phyloP scores from a whole-genome alignment of 1,140 invertebrate species.

The Cotesia glomerata region DNA sequence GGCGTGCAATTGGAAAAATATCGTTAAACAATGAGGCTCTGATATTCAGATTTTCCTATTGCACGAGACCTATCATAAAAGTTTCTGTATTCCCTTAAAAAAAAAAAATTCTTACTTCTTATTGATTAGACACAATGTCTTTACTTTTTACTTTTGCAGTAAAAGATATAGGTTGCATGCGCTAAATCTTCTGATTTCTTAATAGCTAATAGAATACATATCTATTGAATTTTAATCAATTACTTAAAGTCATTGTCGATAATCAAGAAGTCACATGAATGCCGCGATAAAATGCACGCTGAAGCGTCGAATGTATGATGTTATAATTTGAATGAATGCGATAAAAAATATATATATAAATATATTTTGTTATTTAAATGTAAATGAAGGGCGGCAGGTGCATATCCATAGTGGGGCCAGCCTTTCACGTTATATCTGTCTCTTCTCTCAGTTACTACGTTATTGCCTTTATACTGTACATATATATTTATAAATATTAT shows the following conservation, averaged over 20 bases:
- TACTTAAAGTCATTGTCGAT: neutral
- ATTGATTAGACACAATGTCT: neutral
- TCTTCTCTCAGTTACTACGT: conserved; percentile 32
- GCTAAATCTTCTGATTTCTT: conserved; percentile 9
- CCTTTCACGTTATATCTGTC: conserved; percentile 53
- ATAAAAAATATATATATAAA: neutral
- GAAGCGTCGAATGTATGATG: neutral
- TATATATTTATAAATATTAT: conserved; percentile 33
- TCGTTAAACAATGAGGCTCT: conserved; percentile 13
- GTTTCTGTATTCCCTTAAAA: neutral
- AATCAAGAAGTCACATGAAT: neutral
- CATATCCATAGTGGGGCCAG: conserved; percentile 56
- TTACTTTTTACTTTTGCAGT: neutral
- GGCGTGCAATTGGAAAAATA: neutral
- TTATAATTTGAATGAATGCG: conserved; percentile 16
- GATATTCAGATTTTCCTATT: conserved; percentile 12
- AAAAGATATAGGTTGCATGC: conserved; percentile 17
- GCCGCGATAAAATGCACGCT: neutral
- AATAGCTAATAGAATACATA: neutral
- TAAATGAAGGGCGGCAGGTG: conserved; percentile 52
- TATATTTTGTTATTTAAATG: conserved; percentile 6
- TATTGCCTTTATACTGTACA: conserved; percentile 36
- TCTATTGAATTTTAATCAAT: neutral
- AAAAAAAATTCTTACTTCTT: neutral
- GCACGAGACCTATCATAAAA: conserved; percentile 9